phyloP scores from a whole-genome alignment of 2,888 invertebrate species.

The Ariolimax columbianus region DNA sequence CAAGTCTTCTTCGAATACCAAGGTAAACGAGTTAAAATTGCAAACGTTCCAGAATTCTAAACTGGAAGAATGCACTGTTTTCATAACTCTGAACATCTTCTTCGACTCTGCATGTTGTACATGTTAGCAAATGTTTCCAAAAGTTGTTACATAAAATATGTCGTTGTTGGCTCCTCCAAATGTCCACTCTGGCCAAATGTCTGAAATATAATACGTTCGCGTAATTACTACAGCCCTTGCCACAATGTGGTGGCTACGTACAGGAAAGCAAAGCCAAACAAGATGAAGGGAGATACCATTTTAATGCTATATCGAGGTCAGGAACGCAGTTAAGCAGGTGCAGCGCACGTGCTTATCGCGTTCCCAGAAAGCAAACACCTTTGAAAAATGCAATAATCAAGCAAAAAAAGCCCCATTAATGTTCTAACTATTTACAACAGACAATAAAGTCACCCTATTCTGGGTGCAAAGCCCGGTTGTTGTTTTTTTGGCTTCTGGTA shows the following conservation, averaged over 20 bases:
- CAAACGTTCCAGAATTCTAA: no score
- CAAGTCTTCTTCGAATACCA: no score
- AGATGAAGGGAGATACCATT: slow-evolving; percentile 9
- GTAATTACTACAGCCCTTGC: background rate
- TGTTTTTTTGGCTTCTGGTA: background rate
- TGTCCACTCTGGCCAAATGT: slow-evolving; percentile 30
- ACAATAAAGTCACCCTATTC: slow-evolving; percentile 15
- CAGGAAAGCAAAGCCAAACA: slow-evolving; percentile 13
- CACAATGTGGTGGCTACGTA: background rate
- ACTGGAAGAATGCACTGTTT: no score
- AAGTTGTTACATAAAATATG: background rate
- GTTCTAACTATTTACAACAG: slow-evolving; percentile 31
- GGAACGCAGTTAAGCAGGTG: slow-evolving; percentile 30
- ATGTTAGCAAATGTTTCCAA: background rate
- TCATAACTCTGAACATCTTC: no score
- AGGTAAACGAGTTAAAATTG: no score
- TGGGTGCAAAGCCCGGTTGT: background rate
- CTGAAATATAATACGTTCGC: background rate
- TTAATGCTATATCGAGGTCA: slow-evolving; percentile 25
- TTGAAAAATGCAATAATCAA: slow-evolving; percentile 26
- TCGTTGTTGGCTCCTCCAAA: background rate
- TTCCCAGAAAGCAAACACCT: slow-evolving; percentile 25
- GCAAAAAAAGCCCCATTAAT: slow-evolving; percentile 29
- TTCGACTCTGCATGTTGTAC: no score
- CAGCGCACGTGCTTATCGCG: slow-evolving; percentile 19